These are phyloP conservation scores for Sebastes steindachneri DNA, from an alignment of 2,797 vertebrate species.

Conservation along the genomic window DNA sequence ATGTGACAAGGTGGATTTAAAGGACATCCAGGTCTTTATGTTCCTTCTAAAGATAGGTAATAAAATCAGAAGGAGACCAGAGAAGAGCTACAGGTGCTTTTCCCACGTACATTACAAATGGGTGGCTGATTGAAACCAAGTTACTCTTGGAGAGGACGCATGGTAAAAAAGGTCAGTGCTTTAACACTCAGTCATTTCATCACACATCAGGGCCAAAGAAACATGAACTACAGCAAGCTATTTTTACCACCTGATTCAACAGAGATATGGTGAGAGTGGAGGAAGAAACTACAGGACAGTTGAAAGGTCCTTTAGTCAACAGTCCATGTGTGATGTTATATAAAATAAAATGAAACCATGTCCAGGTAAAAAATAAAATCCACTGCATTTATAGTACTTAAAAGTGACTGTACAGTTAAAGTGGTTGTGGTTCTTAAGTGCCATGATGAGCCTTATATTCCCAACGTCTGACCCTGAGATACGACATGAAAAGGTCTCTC, in stretches of 20 bases:
- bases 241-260: conserved; percentile 17
- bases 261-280: not conserved
- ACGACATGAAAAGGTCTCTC: conserved; percentile 35
- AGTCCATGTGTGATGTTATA: not conserved
- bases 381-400: conserved; percentile 3
- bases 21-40: not conserved
- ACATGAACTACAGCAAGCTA: not conserved
- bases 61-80: not conserved
- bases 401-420: not conserved
- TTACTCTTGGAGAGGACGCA: not conserved
- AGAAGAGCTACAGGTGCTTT: not conserved
- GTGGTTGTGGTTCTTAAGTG: conserved; percentile 30
- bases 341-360: conserved; percentile 5
- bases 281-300: not conserved
- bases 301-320: conserved; percentile 5
- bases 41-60: not conserved
- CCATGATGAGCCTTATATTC: conserved; percentile 8
- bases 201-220: not conserved
- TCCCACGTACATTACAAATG: not conserved
- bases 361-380: not conserved
- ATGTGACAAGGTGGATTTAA: not conserved
- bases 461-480: conserved; percentile 21
- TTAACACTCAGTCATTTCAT: not conserved
- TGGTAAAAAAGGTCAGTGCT: not conserved
- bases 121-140: not conserved